Evolutionary conservation across 1,140 invertebrate genomes (phyloP), one percentile per base, ranked within the genome.

Genomic region (Gryon sp.): DNA sequence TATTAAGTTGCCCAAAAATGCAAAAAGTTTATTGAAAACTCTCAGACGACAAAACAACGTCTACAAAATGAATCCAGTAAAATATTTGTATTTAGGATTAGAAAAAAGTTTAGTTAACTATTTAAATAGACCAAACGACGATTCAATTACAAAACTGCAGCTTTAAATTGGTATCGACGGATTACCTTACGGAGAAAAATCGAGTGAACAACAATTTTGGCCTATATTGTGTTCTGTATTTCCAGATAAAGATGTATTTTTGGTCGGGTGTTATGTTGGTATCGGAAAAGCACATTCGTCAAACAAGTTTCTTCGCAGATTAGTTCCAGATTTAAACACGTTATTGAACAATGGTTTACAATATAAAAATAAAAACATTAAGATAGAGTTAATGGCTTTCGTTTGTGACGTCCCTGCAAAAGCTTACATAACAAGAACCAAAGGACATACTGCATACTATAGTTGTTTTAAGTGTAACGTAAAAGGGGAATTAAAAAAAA

Each of bases 391-490:
- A 14, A 57, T 24, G 62, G 34, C 40, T 28, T 41, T 87, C 16
- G 59, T 88, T 40, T 86, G 80, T 48, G 79, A 82, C 57, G 43
- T 70, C 0, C 73, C 79, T 4, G 73, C 76, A 8, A 74, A 69
- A 43, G 43, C 76, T 7, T 79, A 68, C 15, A 43, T 79, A 34
- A 48, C 59, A 20, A 22, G 46, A 11, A 55, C 48, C 2, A 82
- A 73, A 53, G 53, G 40, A 3, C 45, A 60, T 32, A 73, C 41
- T 9, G 75, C 68, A 4, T 79, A 76, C 53, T 68, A 19, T 9
- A 62, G 43, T 38, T 82, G 78, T 41, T 66, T 82, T 2, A 85
- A 83, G 57, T 88, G 87, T 68, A 62, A 26, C 5, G 45, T 72
- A 1, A 18, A 78, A 60, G 82, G 83, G 19, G 55, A 70, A 26